These are phyloP conservation scores for Cataglyphis cursor DNA, from an alignment of 2,888 invertebrate genomes.

Conservation along the genomic window DNA sequence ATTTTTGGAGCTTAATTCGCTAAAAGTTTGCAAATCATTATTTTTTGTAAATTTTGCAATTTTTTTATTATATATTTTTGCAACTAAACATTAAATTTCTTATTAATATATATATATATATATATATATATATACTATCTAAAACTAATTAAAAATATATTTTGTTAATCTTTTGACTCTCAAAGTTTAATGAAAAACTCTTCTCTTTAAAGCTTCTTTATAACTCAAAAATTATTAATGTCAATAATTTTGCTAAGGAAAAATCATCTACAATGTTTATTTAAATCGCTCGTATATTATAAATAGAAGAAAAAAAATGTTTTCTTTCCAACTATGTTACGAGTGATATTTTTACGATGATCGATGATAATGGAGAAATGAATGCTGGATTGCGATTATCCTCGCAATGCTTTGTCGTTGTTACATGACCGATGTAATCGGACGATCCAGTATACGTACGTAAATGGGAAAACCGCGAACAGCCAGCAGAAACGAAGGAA, in stretches of 20 bases:
- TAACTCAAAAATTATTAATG: not conserved
- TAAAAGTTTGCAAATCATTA: not conserved
- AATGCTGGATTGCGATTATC: not conserved
- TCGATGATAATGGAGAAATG: not conserved
- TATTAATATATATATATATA: not conserved
- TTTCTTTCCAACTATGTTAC: not conserved
- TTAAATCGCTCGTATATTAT: not conserved
- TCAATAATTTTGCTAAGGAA: not conserved
- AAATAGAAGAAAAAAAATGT: not conserved
- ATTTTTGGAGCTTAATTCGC: not conserved
- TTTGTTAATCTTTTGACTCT: not conserved
- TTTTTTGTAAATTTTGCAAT: not conserved
- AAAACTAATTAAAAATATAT: not conserved
- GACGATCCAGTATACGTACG: not conserved
- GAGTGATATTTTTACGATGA: not conserved
- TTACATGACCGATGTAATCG: not conserved
- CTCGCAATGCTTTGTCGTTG: not conserved
- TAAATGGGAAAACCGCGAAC: slow-evolving; percentile 18
- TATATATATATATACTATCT: not conserved
- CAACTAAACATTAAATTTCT: not conserved
- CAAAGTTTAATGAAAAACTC: not conserved
- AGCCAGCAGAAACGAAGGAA: not conserved
- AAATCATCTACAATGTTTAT: not conserved
- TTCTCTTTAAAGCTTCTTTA: not conserved
- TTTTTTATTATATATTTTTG: not conserved